phyloP scores from a whole-genome alignment of 2,113 vertebrate species.

The Phalacrocorax carbo region DNA sequence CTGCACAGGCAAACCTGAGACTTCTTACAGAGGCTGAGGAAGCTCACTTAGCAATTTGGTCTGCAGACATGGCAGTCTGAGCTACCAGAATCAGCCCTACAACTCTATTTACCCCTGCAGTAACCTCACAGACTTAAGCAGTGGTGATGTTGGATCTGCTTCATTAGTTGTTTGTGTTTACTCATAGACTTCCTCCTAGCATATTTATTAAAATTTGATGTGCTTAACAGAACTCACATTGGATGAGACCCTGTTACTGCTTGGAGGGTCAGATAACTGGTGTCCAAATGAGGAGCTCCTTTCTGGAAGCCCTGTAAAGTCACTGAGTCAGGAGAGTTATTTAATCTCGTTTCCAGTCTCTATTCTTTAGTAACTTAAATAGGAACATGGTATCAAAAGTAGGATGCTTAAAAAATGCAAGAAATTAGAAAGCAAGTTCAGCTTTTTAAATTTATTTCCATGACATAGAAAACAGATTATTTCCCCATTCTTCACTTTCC shows the following conservation, averaged over 20 bases:
- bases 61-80: rapidly evolving
- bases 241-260: background rate
- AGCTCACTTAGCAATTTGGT: background rate
- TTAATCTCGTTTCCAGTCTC: background rate
- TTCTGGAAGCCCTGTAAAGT: background rate
- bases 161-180: background rate
- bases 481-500: background rate
- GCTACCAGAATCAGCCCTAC: background rate
- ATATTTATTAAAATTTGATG: background rate
- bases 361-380: background rate
- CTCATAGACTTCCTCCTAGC: background rate
- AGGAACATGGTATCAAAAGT: background rate
- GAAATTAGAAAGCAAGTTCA: background rate
- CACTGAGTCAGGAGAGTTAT: background rate
- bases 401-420: background rate
- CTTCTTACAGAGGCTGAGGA: background rate
- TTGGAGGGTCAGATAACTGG: background rate
- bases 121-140: background rate
- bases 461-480: background rate
- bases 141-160: background rate
- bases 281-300: background rate
- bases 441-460: background rate
- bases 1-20: background rate
- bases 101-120: background rate
- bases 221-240: background rate